These are phyloP conservation scores for Drosophila pseudotakahashii DNA, from an alignment of 2,888 invertebrate genomes.

Conservation along the genomic window DNA sequence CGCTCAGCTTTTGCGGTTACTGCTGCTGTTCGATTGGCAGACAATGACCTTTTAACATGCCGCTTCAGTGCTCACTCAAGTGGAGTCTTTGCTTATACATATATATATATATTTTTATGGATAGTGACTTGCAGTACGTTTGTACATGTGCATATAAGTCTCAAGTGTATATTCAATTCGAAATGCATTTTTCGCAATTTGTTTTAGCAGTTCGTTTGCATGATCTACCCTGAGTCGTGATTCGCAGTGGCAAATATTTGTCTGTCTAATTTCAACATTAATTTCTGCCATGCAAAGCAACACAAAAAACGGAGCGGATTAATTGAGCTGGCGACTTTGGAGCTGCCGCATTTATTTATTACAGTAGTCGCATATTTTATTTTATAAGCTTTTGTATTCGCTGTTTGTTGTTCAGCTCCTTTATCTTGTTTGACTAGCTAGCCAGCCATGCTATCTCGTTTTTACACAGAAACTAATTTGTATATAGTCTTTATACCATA, in stretches of 20 bases:
- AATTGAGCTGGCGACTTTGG: constrained; percentile 61
- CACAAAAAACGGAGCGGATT: constrained; percentile 48
- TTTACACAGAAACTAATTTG: constrained; percentile 6
- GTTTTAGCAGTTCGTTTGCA: constrained; percentile 64
- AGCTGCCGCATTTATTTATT: constrained; percentile 63
- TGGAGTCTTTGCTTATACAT: constrained; percentile 41
- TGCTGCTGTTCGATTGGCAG: constrained; percentile 66
- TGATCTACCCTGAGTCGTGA: constrained; percentile 68
- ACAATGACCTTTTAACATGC: constrained; percentile 65
- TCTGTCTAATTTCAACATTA: constrained; percentile 65
- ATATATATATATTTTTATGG: constrained; percentile 12
- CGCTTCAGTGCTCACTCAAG: constrained; percentile 65
- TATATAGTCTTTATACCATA: no score
- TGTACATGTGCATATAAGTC: constrained; percentile 3
- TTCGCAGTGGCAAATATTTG: constrained; percentile 73
- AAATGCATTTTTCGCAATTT: constrained; percentile 74
- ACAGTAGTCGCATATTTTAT: constrained; percentile 53
- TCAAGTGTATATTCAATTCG: constrained; percentile 60
- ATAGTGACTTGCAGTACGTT: constrained; percentile 28
- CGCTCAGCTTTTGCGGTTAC: constrained; percentile 43
- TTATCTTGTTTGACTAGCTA: constrained; percentile 44
- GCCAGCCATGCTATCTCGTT: constrained; percentile 55
- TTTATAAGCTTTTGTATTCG: constrained; percentile 62
- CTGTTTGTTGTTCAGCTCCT: constrained; percentile 7
- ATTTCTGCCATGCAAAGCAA: constrained; percentile 65